Evolutionary conservation across 2,888 invertebrate genomes (phyloP).

Genomic region (Ormyrus nitidulus): DNA sequence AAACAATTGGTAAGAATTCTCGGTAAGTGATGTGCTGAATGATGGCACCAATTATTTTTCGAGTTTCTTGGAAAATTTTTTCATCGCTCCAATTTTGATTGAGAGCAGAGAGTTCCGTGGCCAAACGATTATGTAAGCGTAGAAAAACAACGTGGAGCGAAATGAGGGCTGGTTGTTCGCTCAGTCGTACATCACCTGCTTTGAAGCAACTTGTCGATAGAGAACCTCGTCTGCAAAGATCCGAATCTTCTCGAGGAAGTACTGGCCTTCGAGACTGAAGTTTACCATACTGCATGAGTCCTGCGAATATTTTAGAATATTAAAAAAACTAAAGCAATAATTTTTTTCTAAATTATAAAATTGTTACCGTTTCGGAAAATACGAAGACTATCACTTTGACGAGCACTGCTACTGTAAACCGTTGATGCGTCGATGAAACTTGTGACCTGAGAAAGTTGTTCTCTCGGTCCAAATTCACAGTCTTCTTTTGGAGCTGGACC

Average conservation of each 20-base stretch:
- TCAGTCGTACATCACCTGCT: conserved; percentile 86
- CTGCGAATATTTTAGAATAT: conserved; percentile 58
- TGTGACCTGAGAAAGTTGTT: conserved; percentile 90
- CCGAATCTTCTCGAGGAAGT: conserved; percentile 80
- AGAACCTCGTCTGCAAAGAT: conserved; percentile 84
- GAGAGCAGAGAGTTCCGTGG: conserved; percentile 82
- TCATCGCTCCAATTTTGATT: conserved; percentile 95
- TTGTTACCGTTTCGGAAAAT: conserved; percentile 83
- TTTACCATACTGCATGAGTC: conserved; percentile 79
- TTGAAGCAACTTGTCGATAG: conserved; percentile 86
- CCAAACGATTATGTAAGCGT: conserved; percentile 86
- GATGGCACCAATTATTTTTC: conserved; percentile 88
- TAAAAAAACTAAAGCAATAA: neutral
- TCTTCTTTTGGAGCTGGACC: conserved; percentile 88
- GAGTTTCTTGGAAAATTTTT: conserved; percentile 88
- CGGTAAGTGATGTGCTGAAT: conserved; percentile 90
- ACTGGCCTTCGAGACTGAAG: conserved; percentile 80
- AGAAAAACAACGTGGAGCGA: conserved; percentile 87
- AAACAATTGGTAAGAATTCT: conserved; percentile 88
- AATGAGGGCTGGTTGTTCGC: conserved; percentile 88
- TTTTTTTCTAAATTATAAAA: neutral
- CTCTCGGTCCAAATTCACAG: conserved; percentile 88
- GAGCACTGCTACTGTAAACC: conserved; percentile 84
- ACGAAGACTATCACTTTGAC: conserved; percentile 84
- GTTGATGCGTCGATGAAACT: conserved; percentile 89